These are phyloP conservation scores for Reticulitermes lucifugus DNA, from an alignment of 2,888 invertebrate species.

Conservation along the genomic window DNA sequence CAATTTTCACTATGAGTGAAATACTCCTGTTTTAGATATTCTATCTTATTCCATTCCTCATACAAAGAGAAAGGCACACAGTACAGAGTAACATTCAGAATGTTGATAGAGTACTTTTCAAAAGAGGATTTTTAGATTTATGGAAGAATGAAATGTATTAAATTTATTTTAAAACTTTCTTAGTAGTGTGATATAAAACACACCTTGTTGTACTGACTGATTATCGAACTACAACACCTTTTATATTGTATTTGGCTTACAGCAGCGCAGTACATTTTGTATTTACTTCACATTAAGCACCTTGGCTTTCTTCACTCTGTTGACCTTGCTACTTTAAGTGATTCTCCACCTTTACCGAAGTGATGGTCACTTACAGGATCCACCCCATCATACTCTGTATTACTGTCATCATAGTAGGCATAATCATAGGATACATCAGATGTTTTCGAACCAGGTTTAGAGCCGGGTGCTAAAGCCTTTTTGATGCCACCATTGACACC, in stretches of 20 bases:
- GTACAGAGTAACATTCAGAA: background rate
- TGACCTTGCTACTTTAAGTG: slow-evolving; percentile 50
- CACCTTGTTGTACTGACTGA: background rate
- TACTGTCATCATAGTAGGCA: slow-evolving; percentile 83
- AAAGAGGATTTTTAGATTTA: background rate
- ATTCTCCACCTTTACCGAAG: slow-evolving; percentile 52
- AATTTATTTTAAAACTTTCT: too few species aligned
- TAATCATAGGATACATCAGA: slow-evolving; percentile 81
- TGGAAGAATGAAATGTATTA: background rate
- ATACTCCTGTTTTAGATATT: background rate
- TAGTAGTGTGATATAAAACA: background rate
- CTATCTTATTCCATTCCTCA: background rate
- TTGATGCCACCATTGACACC: slow-evolving; percentile 38
- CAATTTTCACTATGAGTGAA: background rate
- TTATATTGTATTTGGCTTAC: too few species aligned
- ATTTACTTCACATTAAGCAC: background rate
- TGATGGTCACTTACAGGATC: slow-evolving; percentile 59
- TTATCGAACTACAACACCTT: background rate
- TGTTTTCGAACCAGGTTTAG: slow-evolving; percentile 68
- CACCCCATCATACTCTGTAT: slow-evolving; percentile 64
- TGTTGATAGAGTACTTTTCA: background rate
- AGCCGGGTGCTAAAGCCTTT: background rate
- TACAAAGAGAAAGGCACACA: background rate
- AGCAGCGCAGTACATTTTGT: background rate
- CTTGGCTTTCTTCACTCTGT: background rate